phyloP scores from a whole-genome alignment of 2,888 invertebrate genomes.

The Sclerodermus sp. region DNA sequence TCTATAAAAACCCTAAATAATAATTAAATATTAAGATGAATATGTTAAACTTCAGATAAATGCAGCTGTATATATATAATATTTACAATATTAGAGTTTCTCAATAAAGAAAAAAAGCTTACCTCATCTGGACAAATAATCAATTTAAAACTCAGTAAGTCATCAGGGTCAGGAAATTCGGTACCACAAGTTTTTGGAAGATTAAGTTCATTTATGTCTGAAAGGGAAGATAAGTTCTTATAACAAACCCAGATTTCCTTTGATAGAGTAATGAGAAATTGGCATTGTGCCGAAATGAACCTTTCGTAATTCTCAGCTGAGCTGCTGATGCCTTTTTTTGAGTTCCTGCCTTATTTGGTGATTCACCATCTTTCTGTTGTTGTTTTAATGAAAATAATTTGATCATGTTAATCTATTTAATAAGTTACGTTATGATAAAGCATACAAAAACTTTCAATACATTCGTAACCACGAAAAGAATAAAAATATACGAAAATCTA shows the following conservation, averaged over 20 bases:
- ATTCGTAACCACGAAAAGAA: conserved; percentile 26
- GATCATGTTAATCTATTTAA: conserved; percentile 72
- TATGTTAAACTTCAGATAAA: too few species aligned
- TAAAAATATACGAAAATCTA: conserved; percentile 19
- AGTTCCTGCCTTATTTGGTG: conserved; percentile 69
- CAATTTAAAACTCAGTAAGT: conserved; percentile 92
- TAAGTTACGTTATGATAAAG: conserved; percentile 20
- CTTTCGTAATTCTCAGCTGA: conserved; percentile 96
- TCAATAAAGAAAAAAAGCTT: conserved; percentile 27
- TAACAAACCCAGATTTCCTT: conserved; percentile 6
- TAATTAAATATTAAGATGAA: neutral
- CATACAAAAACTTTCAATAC: conserved; percentile 17
- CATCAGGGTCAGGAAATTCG: conserved; percentile 95
- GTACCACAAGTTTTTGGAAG: conserved; percentile 95
- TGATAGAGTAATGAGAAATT: neutral
- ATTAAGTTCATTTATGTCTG: conserved; percentile 96
- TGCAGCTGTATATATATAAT: too few species aligned
- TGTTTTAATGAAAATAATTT: conserved; percentile 98
- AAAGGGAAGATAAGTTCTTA: too few species aligned
- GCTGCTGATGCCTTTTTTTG: conserved; percentile 96
- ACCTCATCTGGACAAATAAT: conserved; percentile 96
- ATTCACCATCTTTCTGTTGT: conserved; percentile 96
- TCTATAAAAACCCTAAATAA: conserved; percentile 82
- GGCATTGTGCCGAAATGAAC: conserved; percentile 58
- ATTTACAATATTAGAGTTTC: neutral